A percentile compares a stretch with the other conserved stretches of the same genome.
Conservation (phyloP, 1,140 invertebrate genomes). For the Philopotamus ludificatus region DNA sequence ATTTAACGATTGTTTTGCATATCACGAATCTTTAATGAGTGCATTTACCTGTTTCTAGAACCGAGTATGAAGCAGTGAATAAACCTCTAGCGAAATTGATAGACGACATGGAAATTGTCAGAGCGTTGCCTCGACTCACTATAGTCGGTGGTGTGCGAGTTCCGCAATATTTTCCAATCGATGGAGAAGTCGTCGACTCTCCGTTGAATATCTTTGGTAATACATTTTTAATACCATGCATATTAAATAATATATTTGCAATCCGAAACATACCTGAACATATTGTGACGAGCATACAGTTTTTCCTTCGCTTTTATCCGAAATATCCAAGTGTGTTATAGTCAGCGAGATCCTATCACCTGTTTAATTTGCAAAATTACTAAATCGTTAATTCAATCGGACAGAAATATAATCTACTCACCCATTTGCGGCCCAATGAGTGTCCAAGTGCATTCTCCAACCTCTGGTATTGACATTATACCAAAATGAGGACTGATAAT, state of each 20-base stretch:
- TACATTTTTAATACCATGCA: neutral
- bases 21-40: neutral
- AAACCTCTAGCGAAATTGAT: slow-evolving; percentile 45
- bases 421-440: slow-evolving; percentile 49
- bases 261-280: neutral
- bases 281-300: neutral
- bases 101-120: slow-evolving; percentile 58
- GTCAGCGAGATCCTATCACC: slow-evolving; percentile 60
- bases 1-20: neutral
- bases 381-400: neutral
- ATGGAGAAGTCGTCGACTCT: slow-evolving; percentile 57
- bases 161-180: slow-evolving; percentile 59
- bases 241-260: neutral
- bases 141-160: slow-evolving; percentile 59
- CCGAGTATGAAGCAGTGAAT: slow-evolving; percentile 64
- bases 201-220: slow-evolving; percentile 72
- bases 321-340: slow-evolving; percentile 57
- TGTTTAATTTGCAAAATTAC: slow-evolving; percentile 48
- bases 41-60: slow-evolving; percentile 57
- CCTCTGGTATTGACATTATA: neutral
- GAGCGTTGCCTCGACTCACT: slow-evolving; percentile 62
- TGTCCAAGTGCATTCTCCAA: slow-evolving; percentile 62
- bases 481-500: slow-evolving; percentile 45
- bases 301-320: neutral
- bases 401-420: neutral